These are phyloP conservation scores for Neria commutata DNA, from an alignment of 2,888 invertebrate genomes.

Conservation along the genomic window DNA sequence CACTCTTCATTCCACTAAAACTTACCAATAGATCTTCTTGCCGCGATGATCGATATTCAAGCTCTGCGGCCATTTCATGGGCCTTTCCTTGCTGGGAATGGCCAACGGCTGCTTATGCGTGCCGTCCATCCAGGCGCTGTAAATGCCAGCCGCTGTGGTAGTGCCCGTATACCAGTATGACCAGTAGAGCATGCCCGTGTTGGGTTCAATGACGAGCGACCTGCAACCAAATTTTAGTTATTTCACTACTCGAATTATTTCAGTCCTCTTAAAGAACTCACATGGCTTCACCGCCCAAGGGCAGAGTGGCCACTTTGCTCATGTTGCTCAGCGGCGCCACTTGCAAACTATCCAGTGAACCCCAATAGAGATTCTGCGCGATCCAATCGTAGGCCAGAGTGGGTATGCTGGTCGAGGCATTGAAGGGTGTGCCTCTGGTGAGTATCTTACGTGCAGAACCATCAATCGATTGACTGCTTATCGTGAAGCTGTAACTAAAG, in stretches of 20 bases:
- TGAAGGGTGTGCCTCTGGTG: constrained; percentile 65
- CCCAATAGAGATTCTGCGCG: constrained; percentile 83
- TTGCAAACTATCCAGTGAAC: constrained; percentile 71
- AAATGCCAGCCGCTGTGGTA: constrained; percentile 66
- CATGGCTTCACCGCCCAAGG: constrained; percentile 65
- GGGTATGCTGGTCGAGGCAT: constrained; percentile 68
- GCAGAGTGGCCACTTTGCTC: constrained; percentile 65
- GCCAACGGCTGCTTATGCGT: constrained; percentile 67
- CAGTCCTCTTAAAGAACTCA: constrained; percentile 54
- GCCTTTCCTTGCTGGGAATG: constrained; percentile 68
- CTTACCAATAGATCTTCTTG: constrained; percentile 68
- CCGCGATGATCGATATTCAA: constrained; percentile 70
- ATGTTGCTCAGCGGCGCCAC: constrained; percentile 71
- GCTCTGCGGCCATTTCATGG: constrained; percentile 73
- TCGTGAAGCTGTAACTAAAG: constrained; percentile 63
- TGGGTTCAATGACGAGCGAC: constrained; percentile 74
- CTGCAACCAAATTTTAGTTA: constrained; percentile 52
- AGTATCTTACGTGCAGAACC: constrained; percentile 67
- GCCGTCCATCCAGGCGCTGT: constrained; percentile 79
- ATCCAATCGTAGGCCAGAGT: constrained; percentile 86
- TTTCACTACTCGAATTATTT: neutral
- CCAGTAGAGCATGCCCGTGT: constrained; percentile 78
- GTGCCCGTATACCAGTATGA: constrained; percentile 68
- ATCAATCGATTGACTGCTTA: constrained; percentile 71
- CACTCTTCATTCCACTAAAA: too few relatives aligned